These are phyloP conservation scores for Lathamus discolor DNA, from an alignment of 2,113 vertebrate genomes.

Conservation along the genomic window DNA sequence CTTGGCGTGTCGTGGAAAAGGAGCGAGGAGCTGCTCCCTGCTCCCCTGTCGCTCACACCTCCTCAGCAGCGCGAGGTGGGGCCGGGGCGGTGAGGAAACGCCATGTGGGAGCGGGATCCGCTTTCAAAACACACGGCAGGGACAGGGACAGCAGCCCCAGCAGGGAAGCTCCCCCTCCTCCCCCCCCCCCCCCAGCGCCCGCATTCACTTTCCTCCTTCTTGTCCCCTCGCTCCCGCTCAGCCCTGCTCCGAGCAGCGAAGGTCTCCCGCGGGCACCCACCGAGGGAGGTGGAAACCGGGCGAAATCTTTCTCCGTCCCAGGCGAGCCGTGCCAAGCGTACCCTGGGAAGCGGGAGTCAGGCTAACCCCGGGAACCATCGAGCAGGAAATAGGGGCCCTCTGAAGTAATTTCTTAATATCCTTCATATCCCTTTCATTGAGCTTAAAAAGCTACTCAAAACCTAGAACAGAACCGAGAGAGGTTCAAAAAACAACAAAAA, in stretches of 20 bases:
- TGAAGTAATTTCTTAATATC: not conserved
- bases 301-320: too few relatives aligned
- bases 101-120: not conserved
- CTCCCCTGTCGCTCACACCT: not conserved
- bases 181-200: not conserved
- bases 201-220: too few relatives aligned
- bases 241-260: not conserved
- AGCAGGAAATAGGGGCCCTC: not conserved
- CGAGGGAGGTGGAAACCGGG: not conserved
- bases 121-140: not conserved
- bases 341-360: not conserved
- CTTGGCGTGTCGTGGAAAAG: conserved; percentile 45
- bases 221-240: not conserved
- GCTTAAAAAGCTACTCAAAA: not conserved
- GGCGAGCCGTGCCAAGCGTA: not conserved
- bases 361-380: not conserved
- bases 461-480: not conserved
- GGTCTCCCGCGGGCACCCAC: not conserved
- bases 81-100: not conserved
- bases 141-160: not conserved
- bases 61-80: conserved; percentile 3
- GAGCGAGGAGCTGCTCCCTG: not conserved
- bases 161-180: not conserved
- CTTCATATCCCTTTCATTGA: not conserved
- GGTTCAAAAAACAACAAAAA: not conserved